Conservation (phyloP, 2,888 invertebrate species). For the Agonopterix heracliana region DNA sequence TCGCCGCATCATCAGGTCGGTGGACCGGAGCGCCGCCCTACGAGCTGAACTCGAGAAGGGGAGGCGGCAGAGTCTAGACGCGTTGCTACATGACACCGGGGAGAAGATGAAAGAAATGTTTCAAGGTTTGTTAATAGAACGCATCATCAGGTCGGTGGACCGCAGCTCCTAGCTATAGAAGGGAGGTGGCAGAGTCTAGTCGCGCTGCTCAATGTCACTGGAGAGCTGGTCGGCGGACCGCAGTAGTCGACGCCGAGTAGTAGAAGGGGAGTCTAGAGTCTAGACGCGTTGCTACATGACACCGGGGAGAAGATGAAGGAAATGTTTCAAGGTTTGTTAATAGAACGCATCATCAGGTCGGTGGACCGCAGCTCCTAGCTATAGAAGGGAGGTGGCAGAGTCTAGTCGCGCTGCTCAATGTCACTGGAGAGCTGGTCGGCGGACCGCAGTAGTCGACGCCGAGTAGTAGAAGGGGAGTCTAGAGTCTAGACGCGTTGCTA, state of each 20-base stretch:
- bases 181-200: conserved; percentile 84
- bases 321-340: conserved; percentile 83
- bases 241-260: conserved; percentile 37
- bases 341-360: conserved; percentile 46
- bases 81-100: conserved; percentile 84
- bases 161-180: too few relatives aligned
- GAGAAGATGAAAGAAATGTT: conserved; percentile 89
- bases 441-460: too few relatives aligned
- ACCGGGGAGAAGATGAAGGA: conserved; percentile 89
- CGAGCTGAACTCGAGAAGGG: conserved; percentile 41
- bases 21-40: conserved; percentile 26
- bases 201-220: conserved; percentile 83
- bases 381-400: conserved; percentile 81
- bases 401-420: conserved; percentile 83
- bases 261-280: conserved; percentile 77
- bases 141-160: conserved; percentile 40
- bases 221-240: too few relatives aligned
- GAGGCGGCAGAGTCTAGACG: conserved; percentile 85
- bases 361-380: conserved; percentile 51
- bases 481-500: conserved; percentile 85
- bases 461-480: conserved; percentile 61
- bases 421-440: conserved; percentile 87
- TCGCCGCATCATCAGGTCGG: conserved; percentile 43
- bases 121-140: conserved; percentile 73
- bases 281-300: conserved; percentile 84